A percentile compares a stretch with the other conserved stretches of the same genome.
Evolutionary conservation across 2,888 invertebrate species (phyloP).

Genomic region (Spodoptera exigua): DNA sequence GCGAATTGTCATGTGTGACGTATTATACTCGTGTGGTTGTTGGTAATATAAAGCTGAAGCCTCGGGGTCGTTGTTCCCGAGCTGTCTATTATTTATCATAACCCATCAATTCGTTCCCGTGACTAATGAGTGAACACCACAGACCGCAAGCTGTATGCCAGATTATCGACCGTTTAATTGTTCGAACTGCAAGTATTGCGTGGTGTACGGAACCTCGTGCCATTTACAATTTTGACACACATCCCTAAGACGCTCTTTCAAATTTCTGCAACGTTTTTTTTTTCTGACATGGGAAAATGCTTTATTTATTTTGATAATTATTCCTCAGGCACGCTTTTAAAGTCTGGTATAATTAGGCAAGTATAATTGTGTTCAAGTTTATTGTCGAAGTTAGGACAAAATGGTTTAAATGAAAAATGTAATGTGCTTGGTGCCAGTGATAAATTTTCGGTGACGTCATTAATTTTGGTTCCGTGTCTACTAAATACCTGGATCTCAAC

Average conservation of each 20-base stretch:
- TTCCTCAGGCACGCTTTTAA: conserved; percentile 45
- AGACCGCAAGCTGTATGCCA: conserved; percentile 42
- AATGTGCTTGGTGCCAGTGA: no score
- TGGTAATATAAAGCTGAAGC: conserved; percentile 53
- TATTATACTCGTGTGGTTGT: conserved; percentile 53
- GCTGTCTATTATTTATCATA: conserved; percentile 73
- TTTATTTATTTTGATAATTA: conserved; percentile 44
- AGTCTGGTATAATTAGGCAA: conserved; percentile 22
- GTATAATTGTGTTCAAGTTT: conserved; percentile 26
- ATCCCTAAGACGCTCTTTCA: conserved; percentile 34
- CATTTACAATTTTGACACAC: conserved; percentile 36
- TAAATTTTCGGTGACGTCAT: no score
- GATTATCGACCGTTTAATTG: conserved; percentile 58
- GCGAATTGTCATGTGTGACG: conserved; percentile 51
- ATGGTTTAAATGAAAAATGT: conserved; percentile 16
- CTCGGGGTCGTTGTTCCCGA: conserved; percentile 14
- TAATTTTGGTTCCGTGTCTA: no score
- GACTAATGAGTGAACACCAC: conserved; percentile 61
- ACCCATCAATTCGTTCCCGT: conserved; percentile 74
- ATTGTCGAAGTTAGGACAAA: conserved; percentile 16
- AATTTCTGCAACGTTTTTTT: conserved; percentile 23
- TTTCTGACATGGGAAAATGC: conserved; percentile 33
- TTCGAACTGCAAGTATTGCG: conserved; percentile 18
- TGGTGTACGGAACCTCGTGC: conserved; percentile 23
- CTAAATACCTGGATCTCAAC: no score